Evolutionary conservation across 2,113 vertebrate genomes (phyloP), one percentile per base, ranked within the genome.

Genomic region (Mionectes macconnelli): DNA sequence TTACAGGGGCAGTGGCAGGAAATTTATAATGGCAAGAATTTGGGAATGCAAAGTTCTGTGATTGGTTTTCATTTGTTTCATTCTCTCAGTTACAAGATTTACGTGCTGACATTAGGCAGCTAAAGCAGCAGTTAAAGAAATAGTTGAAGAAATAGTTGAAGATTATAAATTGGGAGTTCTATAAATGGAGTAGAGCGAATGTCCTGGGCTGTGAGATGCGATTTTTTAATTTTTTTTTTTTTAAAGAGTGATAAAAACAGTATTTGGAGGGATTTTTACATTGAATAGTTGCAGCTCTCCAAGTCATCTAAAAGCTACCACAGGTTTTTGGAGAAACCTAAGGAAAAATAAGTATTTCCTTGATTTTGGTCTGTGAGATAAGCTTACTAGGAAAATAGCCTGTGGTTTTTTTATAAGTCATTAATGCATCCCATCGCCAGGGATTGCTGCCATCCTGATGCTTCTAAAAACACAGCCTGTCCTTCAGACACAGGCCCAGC

Each of bases 21-120:
- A 78, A 94, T 92, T 84, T 94, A 81, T 22, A n/a, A 87, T 22
- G 67, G 93, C 30, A 55, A 55, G 67, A 81, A 95, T 81, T 47
- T 60, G 50, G 87, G 94, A 90, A 96, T 35, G 72, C 6, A 15
- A 86, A 60, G 73, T 55, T 49, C 33, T 84, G 78, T 47, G 83
- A 95, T 53, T 94, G 83, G 67, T 92, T 94, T 96, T 95, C 80
- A 87, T 96, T 93, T 90, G 55, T 74, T 92, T 50, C 42, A 64
- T 84, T 73, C 83, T 86, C 89, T 92, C 2, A 0, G 75, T 68
- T 89, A 55, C 76, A 55, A 94, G 95, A 96, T 95, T 95, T 95
- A 91, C 89, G 76, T 31, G 84, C 69, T 70, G 72, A 82, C 66
- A 68, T 69, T 42, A 78, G 57, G 73, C 74, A 78, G 87, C 80